phyloP scores from a whole-genome alignment of 1,140 invertebrate species.

The Drosophila littoralis region DNA sequence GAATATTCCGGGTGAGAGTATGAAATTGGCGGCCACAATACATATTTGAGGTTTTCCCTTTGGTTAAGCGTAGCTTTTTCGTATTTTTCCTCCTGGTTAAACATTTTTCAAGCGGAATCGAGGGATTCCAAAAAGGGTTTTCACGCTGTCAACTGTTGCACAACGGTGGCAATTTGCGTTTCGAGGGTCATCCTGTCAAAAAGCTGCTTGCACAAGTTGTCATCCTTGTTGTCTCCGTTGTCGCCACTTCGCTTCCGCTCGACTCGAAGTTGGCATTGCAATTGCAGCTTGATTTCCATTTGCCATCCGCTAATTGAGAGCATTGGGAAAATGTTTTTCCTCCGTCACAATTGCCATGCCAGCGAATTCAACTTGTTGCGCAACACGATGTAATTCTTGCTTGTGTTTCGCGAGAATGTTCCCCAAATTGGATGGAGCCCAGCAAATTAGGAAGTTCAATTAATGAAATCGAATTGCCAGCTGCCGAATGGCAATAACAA shows the following conservation, averaged over 20 bases:
- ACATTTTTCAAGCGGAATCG: background rate
- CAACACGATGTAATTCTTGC: conserved; percentile 1
- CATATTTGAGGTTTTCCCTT: too few species aligned
- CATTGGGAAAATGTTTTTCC: conserved; percentile 52
- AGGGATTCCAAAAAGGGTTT: conserved; percentile 13
- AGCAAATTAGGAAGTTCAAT: conserved; percentile 44
- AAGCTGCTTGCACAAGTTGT: conserved; percentile 36
- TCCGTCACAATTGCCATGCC: conserved; percentile 29
- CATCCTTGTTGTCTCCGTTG: conserved; percentile 26
- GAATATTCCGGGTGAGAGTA: too few species aligned
- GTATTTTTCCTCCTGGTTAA: background rate
- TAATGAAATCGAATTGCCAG: conserved; percentile 27
- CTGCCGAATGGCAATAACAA: background rate
- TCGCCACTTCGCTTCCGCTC: conserved; percentile 22
- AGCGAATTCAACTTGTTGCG: conserved; percentile 18
- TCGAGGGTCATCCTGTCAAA: conserved; percentile 35
- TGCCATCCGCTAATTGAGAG: conserved; percentile 49
- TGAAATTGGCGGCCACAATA: too few species aligned
- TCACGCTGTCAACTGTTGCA: conserved; percentile 35
- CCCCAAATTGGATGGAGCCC: background rate
- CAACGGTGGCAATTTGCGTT: conserved; percentile 29
- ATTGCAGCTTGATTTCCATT: conserved; percentile 73
- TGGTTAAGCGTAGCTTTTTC: too few species aligned
- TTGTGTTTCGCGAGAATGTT: background rate
- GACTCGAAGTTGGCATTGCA: conserved; percentile 36